Evolutionary conservation across 2,888 invertebrate species (phyloP).

Genomic region (Muschampia plurimacula): DNA sequence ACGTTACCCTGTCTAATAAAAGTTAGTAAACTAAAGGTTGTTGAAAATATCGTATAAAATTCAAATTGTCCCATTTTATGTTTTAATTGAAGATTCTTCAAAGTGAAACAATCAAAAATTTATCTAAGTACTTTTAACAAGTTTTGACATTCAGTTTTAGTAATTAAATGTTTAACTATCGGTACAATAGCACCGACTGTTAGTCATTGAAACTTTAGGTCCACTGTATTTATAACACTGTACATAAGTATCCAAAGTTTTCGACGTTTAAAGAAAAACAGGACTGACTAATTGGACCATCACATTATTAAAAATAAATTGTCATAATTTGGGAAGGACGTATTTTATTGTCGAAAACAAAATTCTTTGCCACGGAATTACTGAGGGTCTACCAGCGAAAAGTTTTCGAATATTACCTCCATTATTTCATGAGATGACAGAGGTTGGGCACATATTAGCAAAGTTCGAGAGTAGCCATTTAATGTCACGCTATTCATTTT

Average conservation of each 20-base stretch:
- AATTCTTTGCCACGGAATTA: conserved; percentile 74
- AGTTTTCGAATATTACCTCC: conserved; percentile 85
- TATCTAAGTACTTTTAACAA: neutral
- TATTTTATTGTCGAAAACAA: conserved; percentile 71
- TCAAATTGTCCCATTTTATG: neutral
- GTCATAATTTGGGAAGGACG: conserved; percentile 61
- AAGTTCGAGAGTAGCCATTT: conserved; percentile 73
- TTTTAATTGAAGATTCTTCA: conserved; percentile 6
- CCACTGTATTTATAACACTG: neutral
- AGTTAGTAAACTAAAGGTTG: no score
- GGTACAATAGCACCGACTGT: neutral
- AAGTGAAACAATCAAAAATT: conserved; percentile 1
- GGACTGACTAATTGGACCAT: neutral
- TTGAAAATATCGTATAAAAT: no score
- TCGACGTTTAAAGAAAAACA: neutral
- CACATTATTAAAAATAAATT: conserved; percentile 13
- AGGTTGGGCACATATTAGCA: conserved; percentile 85
- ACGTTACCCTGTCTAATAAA: no score
- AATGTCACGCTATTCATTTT: conserved; percentile 71
- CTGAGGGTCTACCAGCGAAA: conserved; percentile 70
- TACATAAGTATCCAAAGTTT: neutral
- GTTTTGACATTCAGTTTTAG: neutral
- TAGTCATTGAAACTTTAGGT: no score
- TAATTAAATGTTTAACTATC: conserved; percentile 3
- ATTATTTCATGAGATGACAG: conserved; percentile 84